Conservation (phyloP, 2,888 invertebrate species). For the Calliscelio sp. region DNA sequence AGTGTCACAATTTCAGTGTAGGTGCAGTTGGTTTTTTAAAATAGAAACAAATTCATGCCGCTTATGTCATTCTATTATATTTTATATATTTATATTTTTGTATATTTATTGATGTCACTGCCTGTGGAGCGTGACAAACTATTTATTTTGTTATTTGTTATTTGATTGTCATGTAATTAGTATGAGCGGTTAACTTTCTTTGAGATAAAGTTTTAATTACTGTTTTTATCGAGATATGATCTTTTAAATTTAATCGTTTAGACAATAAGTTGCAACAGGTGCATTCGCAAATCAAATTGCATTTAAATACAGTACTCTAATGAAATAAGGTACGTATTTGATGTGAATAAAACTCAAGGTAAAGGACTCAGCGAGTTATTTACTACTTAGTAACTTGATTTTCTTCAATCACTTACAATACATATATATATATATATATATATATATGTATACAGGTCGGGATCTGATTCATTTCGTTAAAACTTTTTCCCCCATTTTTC, state of each 20-base stretch:
- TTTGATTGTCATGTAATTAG: neutral
- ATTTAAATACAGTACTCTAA: constrained; percentile 48
- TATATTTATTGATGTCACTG: constrained; percentile 44
- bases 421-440: no score
- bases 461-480: no score
- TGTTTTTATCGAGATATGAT: constrained; percentile 6
- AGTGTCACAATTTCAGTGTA: no score
- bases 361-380: neutral
- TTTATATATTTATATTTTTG: constrained; percentile 62
- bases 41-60: no score
- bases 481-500: no score
- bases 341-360: constrained; percentile 18
- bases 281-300: constrained; percentile 46
- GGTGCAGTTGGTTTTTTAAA: no score
- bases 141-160: constrained; percentile 45
- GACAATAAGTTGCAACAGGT: constrained; percentile 44
- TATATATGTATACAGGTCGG: no score
- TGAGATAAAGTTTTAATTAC: neutral
- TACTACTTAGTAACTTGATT: constrained; percentile 15
- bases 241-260: constrained; percentile 35
- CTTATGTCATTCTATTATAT: constrained; percentile 21
- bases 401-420: neutral
- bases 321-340: constrained; percentile 33
- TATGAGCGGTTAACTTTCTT: neutral
- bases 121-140: no score